Evolutionary conservation across 2,113 vertebrate species (phyloP).

Genomic region (Trichomycterus rosablanca): DNA sequence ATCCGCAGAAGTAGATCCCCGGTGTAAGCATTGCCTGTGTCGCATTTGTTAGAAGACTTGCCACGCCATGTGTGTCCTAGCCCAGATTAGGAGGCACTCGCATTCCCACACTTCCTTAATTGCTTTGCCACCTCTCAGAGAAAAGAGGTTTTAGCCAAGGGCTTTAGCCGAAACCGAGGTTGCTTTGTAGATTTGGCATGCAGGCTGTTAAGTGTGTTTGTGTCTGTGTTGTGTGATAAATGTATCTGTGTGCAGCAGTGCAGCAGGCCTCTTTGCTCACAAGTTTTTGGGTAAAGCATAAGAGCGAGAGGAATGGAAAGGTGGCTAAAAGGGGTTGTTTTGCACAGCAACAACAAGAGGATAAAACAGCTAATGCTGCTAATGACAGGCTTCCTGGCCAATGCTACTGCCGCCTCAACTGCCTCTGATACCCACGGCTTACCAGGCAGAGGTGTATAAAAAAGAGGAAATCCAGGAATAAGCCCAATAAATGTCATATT

Average conservation of each 20-base stretch:
- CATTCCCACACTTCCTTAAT: constrained; percentile 34
- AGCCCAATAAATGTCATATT: neutral
- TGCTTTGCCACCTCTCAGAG: constrained; percentile 23
- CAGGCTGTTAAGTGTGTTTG: constrained; percentile 16
- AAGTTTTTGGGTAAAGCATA: constrained; percentile 12
- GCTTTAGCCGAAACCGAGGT: constrained; percentile 11
- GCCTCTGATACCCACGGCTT: neutral
- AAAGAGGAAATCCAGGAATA: neutral
- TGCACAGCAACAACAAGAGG: constrained; percentile 33
- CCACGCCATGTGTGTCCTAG: constrained; percentile 21
- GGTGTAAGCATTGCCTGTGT: constrained; percentile 7
- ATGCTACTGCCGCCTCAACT: constrained; percentile 7
- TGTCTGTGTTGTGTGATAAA: constrained; percentile 44
- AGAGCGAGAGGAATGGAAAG: constrained; percentile 18
- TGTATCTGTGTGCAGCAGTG: constrained; percentile 38
- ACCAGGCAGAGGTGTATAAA: constrained; percentile 27
- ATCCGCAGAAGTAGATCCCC: constrained; percentile 24
- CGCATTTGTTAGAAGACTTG: constrained; percentile 9
- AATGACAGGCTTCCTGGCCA: constrained; percentile 38
- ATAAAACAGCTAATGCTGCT: constrained; percentile 44
- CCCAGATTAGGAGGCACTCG: constrained; percentile 21
- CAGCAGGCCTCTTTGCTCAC: constrained; percentile 14
- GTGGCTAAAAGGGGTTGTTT: constrained; percentile 40
- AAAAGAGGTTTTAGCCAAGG: constrained; percentile 21
- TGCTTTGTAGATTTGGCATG: constrained; percentile 21